Evolutionary conservation across 2,888 invertebrate genomes (phyloP).

Genomic region (Eupithecia subfuscata): DNA sequence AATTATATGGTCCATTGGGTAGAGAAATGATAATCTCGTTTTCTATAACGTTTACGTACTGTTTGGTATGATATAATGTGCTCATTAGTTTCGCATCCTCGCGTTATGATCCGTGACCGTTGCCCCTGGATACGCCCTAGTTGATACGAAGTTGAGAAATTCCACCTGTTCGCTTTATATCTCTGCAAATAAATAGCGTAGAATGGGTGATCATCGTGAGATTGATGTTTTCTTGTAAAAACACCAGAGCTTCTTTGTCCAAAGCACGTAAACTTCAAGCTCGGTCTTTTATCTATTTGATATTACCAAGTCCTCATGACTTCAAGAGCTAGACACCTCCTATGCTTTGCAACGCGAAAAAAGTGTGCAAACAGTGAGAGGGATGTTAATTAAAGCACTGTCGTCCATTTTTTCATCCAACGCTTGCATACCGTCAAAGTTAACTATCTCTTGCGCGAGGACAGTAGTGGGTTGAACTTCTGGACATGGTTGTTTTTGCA

Average conservation of each 20-base stretch:
- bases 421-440: background rate
- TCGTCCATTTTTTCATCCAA: background rate
- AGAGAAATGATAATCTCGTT: background rate
- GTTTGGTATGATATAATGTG: slow-evolving; percentile 10
- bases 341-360: background rate
- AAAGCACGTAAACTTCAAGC: background rate
- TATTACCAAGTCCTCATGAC: background rate
- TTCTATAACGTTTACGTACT: slow-evolving; percentile 1
- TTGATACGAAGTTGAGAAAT: slow-evolving; percentile 9
- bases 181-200: background rate
- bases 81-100: slow-evolving; percentile 29
- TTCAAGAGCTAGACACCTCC: background rate
- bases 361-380: background rate
- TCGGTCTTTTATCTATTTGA: background rate
- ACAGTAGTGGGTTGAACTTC: background rate
- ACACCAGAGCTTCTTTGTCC: background rate
- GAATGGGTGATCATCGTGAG: background rate
- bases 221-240: background rate
- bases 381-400: background rate
- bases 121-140: slow-evolving; percentile 24
- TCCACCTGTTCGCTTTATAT: slow-evolving; percentile 14
- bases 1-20: background rate
- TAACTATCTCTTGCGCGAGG: background rate
- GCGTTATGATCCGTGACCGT: slow-evolving; percentile 27
- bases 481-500: slow-evolving; percentile 52